Conservation (phyloP, 2,888 invertebrate genomes). For the Leptarthrus brevirostris region DNA sequence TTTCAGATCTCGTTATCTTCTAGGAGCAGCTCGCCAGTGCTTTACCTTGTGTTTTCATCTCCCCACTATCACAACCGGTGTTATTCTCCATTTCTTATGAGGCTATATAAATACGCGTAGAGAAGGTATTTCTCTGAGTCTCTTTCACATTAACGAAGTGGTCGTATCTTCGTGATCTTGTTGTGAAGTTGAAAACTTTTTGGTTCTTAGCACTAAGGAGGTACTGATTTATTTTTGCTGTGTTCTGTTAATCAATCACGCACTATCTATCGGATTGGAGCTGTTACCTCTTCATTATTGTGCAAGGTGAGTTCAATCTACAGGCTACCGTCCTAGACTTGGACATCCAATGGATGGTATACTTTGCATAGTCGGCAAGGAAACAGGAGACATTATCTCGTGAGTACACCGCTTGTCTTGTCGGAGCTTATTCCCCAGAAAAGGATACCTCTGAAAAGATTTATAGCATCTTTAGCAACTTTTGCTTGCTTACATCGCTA, state of each 20-base stretch:
- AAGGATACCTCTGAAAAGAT: neutral
- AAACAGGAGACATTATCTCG: neutral
- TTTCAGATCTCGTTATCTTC: slow-evolving; percentile 45
- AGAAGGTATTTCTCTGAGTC: slow-evolving; percentile 67
- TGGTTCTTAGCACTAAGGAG: slow-evolving; percentile 22
- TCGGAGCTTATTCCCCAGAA: neutral
- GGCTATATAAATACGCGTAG: slow-evolving; percentile 69
- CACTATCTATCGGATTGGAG: slow-evolving; percentile 5
- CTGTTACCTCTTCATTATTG: slow-evolving; percentile 38
- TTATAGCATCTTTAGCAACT: neutral
- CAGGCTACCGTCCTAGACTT: neutral
- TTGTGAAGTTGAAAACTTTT: slow-evolving; percentile 29
- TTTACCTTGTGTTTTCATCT: slow-evolving; percentile 56
- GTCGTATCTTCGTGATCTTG: slow-evolving; percentile 61
- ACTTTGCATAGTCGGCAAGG: slow-evolving; percentile 5
- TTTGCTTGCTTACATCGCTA: neutral
- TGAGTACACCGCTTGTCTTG: neutral
- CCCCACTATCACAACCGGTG: slow-evolving; percentile 53
- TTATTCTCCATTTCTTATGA: slow-evolving; percentile 59
- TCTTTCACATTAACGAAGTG: slow-evolving; percentile 68
- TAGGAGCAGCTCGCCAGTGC: slow-evolving; percentile 43
- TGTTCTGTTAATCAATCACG: neutral
- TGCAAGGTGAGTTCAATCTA: slow-evolving; percentile 37
- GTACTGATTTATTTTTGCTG: slow-evolving; percentile 1
- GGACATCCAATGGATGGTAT: slow-evolving; percentile 1